phyloP scores from a whole-genome alignment of 2,113 vertebrate species.

The Bambusicola thoracicus region DNA sequence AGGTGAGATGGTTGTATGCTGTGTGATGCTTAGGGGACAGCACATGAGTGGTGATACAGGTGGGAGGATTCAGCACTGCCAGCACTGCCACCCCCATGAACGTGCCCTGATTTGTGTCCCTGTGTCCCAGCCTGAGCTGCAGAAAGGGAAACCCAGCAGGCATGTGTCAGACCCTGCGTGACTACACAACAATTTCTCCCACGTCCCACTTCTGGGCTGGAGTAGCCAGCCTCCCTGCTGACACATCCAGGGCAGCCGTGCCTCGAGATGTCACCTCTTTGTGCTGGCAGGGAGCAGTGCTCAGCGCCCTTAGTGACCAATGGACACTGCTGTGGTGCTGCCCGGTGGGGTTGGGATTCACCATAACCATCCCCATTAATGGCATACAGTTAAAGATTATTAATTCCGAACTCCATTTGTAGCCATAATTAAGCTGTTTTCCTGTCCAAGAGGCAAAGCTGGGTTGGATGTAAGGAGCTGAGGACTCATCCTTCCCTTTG shows the following conservation, averaged over 20 bases:
- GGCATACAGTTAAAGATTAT: conserved; percentile 15
- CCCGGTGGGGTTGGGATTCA: background rate
- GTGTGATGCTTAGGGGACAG: background rate
- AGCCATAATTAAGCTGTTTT: background rate
- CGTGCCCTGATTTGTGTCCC: rapidly evolving
- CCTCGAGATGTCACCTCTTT: background rate
- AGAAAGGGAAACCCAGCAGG: background rate
- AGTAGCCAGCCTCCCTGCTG: background rate
- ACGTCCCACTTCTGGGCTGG: background rate
- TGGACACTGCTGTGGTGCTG: background rate
- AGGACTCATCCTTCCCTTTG: background rate
- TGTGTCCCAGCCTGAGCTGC: background rate
- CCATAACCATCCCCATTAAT: conserved; percentile 27
- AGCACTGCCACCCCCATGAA: background rate
- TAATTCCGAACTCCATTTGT: conserved; percentile 47
- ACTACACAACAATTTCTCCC: background rate
- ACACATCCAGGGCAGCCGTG: background rate
- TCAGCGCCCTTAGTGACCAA: background rate
- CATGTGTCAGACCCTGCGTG: background rate
- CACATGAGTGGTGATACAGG: rapidly evolving
- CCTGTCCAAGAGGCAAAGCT: conserved; percentile 8
- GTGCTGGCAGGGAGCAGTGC: background rate
- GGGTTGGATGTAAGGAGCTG: background rate
- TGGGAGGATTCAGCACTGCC: background rate
- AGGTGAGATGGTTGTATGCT: rapidly evolving